These are phyloP conservation scores for Gorsachius goisagi DNA, from an alignment of 2,113 vertebrate species.

Conservation along the genomic window DNA sequence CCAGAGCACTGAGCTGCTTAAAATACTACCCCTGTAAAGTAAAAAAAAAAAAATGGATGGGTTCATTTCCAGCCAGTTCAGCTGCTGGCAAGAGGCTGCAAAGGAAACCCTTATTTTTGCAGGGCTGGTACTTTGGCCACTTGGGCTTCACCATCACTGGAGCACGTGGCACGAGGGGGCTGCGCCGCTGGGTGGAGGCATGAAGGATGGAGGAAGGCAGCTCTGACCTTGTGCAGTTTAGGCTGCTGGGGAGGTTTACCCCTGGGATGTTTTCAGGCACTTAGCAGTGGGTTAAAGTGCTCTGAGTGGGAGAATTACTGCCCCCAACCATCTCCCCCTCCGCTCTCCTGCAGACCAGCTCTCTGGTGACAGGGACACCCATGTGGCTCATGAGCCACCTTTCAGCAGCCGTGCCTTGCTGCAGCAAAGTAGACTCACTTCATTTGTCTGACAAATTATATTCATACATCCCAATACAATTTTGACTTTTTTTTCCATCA, in stretches of 20 bases:
- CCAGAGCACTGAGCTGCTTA: neutral
- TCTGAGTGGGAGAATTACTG: neutral
- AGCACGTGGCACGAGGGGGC: accelerated
- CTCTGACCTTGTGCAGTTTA: neutral
- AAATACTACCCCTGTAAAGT: neutral
- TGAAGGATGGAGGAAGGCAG: neutral
- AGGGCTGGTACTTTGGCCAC: neutral
- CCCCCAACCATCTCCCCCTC: neutral
- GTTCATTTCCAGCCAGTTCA: neutral
- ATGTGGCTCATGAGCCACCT: neutral
- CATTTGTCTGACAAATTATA: neutral
- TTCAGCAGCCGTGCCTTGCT: neutral
- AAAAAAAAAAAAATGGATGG: neutral
- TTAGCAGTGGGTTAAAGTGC: neutral
- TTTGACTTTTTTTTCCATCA: neutral
- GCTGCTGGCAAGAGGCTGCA: neutral
- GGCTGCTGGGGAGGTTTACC: neutral
- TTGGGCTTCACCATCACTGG: accelerated
- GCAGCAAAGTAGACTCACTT: neutral
- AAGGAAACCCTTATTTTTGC: neutral
- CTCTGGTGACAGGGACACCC: neutral
- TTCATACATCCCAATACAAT: neutral
- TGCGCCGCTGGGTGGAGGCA: neutral
- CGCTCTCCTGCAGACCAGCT: neutral
- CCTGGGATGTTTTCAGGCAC: neutral